Percentiles rank a stretch among this genome's conserved stretches.
Evolutionary conservation across 2,113 vertebrate genomes (phyloP).

Genomic region (Silurus asotus): DNA sequence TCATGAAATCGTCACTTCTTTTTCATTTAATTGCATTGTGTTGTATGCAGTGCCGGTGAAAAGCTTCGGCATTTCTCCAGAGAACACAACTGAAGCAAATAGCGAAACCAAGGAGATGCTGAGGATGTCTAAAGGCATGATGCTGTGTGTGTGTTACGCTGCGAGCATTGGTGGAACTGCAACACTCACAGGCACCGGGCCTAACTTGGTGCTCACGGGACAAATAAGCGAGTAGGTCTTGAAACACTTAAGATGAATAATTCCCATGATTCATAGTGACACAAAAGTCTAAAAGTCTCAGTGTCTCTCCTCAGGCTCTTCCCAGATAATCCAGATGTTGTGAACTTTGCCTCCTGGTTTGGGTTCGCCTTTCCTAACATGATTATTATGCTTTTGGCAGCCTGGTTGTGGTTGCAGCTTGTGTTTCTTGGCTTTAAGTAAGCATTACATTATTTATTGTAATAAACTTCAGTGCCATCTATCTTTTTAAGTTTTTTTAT

Average conservation of each 20-base stretch:
- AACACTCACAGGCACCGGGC: constrained; percentile 92
- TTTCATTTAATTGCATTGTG: neutral
- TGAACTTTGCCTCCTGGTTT: constrained; percentile 97
- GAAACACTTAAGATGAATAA: neutral
- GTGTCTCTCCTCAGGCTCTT: constrained; percentile 78
- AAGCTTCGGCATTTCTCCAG: constrained; percentile 53
- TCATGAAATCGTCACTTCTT: neutral
- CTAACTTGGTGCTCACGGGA: constrained; percentile 89
- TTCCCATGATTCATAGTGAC: neutral
- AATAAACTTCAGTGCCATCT: neutral
- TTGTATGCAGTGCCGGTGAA: constrained; percentile 59
- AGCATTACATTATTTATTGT: constrained; percentile 57
- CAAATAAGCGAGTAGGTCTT: constrained; percentile 88
- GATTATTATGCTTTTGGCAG: constrained; percentile 82
- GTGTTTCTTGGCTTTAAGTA: constrained; percentile 83
- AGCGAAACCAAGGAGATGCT: constrained; percentile 57
- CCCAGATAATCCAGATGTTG: constrained; percentile 79
- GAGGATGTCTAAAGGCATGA: constrained; percentile 82
- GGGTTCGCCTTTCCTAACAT: constrained; percentile 91
- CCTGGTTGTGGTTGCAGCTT: constrained; percentile 91
- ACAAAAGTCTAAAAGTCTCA: neutral
- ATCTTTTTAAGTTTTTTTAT: neutral
- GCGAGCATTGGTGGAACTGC: constrained; percentile 95
- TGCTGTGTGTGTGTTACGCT: constrained; percentile 86
- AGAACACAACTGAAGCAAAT: constrained; percentile 50